phyloP scores from a whole-genome alignment of 2,888 invertebrate species.

The Brenthis ino region DNA sequence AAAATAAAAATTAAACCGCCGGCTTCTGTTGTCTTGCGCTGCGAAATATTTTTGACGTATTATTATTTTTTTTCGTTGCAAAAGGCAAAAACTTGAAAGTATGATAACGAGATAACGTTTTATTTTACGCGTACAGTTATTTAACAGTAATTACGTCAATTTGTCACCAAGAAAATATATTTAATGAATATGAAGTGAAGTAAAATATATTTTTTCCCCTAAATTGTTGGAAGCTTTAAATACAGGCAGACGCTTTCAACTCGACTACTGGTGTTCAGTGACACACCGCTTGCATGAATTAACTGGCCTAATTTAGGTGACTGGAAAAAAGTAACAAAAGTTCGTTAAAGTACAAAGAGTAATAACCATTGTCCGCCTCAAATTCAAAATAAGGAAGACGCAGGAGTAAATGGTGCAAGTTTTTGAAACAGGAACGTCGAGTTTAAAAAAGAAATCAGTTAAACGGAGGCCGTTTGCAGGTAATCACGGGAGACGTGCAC shows the following conservation, averaged over 20 bases:
- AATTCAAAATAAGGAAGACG: conserved; percentile 79
- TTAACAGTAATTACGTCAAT: conserved; percentile 17
- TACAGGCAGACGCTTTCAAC: conserved; percentile 20
- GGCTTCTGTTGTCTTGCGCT: conserved; percentile 38
- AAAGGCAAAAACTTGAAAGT: conserved; percentile 12
- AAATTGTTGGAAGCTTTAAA: conserved; percentile 9
- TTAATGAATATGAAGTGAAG: neutral
- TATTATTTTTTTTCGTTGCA: conserved; percentile 5
- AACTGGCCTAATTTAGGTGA: conserved; percentile 66
- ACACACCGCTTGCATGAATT: conserved; percentile 66
- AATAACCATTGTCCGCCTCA: conserved; percentile 72
- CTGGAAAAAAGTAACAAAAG: conserved; percentile 49
- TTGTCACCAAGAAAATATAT: conserved; percentile 18
- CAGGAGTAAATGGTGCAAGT: conserved; percentile 74
- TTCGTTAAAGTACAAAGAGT: conserved; percentile 50
- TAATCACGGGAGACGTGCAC: conserved; percentile 76
- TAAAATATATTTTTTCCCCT: conserved; percentile 5
- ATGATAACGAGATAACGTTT: conserved; percentile 6
- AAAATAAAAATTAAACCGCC: conserved; percentile 43
- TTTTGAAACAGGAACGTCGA: conserved; percentile 76
- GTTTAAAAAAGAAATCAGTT: conserved; percentile 78
- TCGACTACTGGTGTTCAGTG: conserved; percentile 69
- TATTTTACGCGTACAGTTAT: conserved; percentile 5
- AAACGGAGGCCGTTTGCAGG: conserved; percentile 78
- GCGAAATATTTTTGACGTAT: conserved; percentile 11